These are phyloP conservation scores for Spheniscus mendiculus DNA, from an alignment of 2,113 vertebrate species.

Conservation along the genomic window DNA sequence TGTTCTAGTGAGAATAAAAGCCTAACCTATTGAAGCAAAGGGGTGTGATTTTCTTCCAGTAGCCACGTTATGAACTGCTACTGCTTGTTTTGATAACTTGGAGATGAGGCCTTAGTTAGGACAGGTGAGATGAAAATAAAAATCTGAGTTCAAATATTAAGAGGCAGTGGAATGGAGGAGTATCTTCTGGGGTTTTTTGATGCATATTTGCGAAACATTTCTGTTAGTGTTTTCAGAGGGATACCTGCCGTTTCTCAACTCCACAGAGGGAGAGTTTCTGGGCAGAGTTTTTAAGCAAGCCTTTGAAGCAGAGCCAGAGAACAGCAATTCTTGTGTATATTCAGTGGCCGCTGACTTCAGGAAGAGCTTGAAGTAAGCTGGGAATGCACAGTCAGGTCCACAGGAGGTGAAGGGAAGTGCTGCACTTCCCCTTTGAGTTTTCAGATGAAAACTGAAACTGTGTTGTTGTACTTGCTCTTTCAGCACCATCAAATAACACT, in stretches of 20 bases:
- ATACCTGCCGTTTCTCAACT: neutral
- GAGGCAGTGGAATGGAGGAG: neutral
- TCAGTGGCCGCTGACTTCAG: neutral
- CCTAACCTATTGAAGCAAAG: neutral
- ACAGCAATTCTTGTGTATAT: neutral
- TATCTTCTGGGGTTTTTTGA: neutral
- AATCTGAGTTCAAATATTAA: neutral
- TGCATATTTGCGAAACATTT: neutral
- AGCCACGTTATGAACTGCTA: neutral
- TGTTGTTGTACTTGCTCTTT: constrained; percentile 16
- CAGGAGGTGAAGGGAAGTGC: neutral
- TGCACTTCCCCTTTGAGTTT: neutral
- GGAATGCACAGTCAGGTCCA: neutral
- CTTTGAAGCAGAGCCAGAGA: neutral
- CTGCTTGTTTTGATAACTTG: neutral
- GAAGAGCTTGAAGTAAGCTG: neutral
- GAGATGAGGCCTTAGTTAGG: neutral
- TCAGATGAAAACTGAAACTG: neutral
- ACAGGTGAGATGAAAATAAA: neutral
- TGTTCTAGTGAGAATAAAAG: neutral
- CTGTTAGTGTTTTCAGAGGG: neutral
- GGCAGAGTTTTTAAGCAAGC: neutral
- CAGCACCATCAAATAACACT: neutral
- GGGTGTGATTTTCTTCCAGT: neutral
- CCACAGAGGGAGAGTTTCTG: neutral